A percentile compares a stretch with the other conserved stretches of the same genome.
Conservation (phyloP, 1,140 invertebrate species). For the Nasonia giraulti region DNA sequence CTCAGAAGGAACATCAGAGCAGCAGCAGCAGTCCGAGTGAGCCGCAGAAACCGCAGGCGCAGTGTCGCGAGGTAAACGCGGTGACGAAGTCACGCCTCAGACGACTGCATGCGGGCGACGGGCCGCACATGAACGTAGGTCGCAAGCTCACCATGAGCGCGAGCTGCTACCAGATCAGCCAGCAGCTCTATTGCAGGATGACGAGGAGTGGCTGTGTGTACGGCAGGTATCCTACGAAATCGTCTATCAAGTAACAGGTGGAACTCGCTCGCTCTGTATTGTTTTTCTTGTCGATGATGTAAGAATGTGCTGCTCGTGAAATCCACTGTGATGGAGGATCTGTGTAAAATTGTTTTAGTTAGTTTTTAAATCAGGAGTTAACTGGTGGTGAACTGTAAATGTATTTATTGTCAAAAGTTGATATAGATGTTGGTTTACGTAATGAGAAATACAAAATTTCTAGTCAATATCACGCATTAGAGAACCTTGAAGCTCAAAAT, state of each 20-base stretch:
- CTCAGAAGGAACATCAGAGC: neutral
- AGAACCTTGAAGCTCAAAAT: no score
- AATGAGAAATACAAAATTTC: neutral
- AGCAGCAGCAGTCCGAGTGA: neutral
- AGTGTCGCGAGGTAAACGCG: slow-evolving; percentile 55
- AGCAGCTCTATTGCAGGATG: slow-evolving; percentile 65
- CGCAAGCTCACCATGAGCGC: slow-evolving; percentile 44
- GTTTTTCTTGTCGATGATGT: neutral
- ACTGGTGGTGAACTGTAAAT: neutral
- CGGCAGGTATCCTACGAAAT: slow-evolving; percentile 65
- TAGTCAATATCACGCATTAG: no score
- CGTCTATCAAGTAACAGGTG: slow-evolving; percentile 33
- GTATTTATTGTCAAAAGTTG: neutral
- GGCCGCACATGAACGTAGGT: slow-evolving; percentile 60
- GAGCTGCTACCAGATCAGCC: slow-evolving; percentile 49
- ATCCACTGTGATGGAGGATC: neutral
- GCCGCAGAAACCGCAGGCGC: slow-evolving; percentile 39
- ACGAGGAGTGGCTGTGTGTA: slow-evolving; percentile 71
- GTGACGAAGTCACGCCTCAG: slow-evolving; percentile 57
- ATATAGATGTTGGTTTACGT: neutral
- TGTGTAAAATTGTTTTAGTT: neutral
- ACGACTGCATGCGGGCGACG: slow-evolving; percentile 62
- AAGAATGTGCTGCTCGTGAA: neutral
- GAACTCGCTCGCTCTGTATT: neutral
- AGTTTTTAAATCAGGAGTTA: neutral